These are phyloP conservation scores for Sphinx pinastri DNA, from an alignment of 2,888 invertebrate species.

Conservation along the genomic window DNA sequence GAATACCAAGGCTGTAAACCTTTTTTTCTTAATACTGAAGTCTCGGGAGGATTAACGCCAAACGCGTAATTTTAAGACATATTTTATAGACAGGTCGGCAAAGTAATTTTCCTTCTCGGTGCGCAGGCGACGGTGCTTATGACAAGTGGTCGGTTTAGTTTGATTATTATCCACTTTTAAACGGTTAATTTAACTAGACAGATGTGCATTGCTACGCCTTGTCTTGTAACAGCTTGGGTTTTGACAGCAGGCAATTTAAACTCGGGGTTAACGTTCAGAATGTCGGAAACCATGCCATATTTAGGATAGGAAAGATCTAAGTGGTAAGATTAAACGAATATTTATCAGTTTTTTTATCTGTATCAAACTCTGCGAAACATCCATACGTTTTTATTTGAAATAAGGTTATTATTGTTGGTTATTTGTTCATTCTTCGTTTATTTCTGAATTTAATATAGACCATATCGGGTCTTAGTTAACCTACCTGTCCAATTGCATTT, in stretches of 20 bases:
- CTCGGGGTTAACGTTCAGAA: too few relatives aligned
- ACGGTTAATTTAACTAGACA: conserved; percentile 13
- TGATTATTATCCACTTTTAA: not conserved
- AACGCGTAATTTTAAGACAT: not conserved
- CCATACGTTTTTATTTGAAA: too few relatives aligned
- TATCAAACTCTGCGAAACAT: too few relatives aligned
- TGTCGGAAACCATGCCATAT: too few relatives aligned
- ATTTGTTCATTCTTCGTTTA: too few relatives aligned
- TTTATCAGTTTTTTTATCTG: too few relatives aligned
- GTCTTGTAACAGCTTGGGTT: not conserved
- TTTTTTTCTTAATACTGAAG: not conserved
- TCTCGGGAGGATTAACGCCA: not conserved
- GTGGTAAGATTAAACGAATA: too few relatives aligned
- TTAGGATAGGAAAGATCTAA: too few relatives aligned
- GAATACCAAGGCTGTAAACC: not conserved
- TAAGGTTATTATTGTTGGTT: too few relatives aligned
- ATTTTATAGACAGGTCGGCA: not conserved
- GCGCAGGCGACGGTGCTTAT: not conserved
- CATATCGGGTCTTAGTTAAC: too few relatives aligned
- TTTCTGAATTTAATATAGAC: too few relatives aligned
- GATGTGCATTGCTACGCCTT: not conserved
- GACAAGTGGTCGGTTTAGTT: not conserved
- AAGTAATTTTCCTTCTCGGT: conserved; percentile 8
- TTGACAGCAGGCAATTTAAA: not conserved
- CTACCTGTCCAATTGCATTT: too few relatives aligned